A percentile compares a stretch with the other conserved stretches of the same genome.
These are phyloP conservation scores for Stenurella melanura DNA, from an alignment of 2,888 invertebrate genomes.

Conservation along the genomic window DNA sequence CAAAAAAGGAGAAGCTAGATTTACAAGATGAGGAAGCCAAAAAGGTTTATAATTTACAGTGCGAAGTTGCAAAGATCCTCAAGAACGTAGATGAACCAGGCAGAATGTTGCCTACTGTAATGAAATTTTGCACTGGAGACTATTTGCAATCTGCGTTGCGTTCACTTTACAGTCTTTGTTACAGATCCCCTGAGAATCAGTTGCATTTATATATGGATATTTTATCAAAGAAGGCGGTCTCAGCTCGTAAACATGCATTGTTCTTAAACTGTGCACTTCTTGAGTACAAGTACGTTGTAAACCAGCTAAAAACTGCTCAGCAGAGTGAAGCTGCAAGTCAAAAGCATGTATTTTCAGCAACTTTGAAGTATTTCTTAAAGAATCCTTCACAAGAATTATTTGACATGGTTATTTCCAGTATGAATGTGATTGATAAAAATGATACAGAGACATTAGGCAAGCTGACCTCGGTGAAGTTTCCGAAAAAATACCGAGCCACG, in stretches of 20 bases:
- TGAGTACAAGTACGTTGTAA: conserved; percentile 43
- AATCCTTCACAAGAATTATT: conserved; percentile 52
- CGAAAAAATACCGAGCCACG: conserved; percentile 41
- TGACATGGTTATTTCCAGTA: conserved; percentile 46
- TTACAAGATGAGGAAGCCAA: conserved; percentile 47
- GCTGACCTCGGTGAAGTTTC: conserved; percentile 43
- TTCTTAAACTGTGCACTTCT: conserved; percentile 53
- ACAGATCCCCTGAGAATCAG: conserved; percentile 52
- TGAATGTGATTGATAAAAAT: conserved; percentile 50
- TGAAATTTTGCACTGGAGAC: conserved; percentile 56
- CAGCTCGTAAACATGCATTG: conserved; percentile 57
- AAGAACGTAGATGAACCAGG: conserved; percentile 44
- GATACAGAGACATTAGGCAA: conserved; percentile 52
- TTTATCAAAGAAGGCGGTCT: conserved; percentile 54
- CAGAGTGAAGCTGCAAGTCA: conserved; percentile 49
- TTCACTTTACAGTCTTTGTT: conserved; percentile 54
- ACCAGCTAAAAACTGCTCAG: conserved; percentile 38
- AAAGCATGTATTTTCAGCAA: conserved; percentile 54
- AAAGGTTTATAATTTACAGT: conserved; percentile 51
- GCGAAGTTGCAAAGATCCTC: conserved; percentile 45
- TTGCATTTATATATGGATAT: conserved; percentile 45
- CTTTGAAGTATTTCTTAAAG: conserved; percentile 55
- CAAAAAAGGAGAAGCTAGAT: conserved; percentile 53
- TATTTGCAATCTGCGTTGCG: conserved; percentile 53
- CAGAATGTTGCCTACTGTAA: conserved; percentile 49